Evolutionary conservation across 2,888 invertebrate genomes (phyloP).

Genomic region (Bombylius discolor): DNA sequence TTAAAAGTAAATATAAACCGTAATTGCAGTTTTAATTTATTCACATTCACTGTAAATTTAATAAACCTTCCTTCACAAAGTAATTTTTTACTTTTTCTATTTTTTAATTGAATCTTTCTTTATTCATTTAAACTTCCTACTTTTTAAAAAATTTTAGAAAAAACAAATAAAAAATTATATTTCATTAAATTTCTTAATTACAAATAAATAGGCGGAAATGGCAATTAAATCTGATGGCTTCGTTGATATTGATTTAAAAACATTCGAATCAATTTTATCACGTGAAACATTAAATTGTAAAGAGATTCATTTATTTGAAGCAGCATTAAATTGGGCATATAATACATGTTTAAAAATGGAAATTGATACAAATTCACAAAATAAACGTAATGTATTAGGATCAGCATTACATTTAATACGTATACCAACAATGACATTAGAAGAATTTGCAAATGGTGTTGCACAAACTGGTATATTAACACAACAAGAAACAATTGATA

Average conservation of each 20-base stretch:
- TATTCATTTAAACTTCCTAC: background rate
- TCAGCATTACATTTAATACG: constrained; percentile 75
- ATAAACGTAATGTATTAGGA: constrained; percentile 62
- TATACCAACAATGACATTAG: constrained; percentile 86
- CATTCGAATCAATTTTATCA: constrained; percentile 78
- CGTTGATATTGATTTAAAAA: constrained; percentile 87
- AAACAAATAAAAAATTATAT: background rate
- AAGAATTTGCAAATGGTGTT: constrained; percentile 89
- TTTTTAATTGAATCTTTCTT: no score
- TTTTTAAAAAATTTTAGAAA: background rate
- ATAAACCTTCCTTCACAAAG: no score
- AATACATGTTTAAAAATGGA: constrained; percentile 80
- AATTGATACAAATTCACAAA: constrained; percentile 65
- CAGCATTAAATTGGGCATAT: constrained; percentile 84
- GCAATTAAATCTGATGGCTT: constrained; percentile 91
- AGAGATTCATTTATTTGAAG: constrained; percentile 82
- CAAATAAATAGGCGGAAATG: constrained; percentile 64
- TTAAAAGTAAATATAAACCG: background rate
- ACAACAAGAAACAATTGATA: constrained; percentile 85
- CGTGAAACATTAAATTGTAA: constrained; percentile 91
- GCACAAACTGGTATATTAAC: constrained; percentile 87
- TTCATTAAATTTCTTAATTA: background rate
- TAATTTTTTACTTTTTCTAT: no score
- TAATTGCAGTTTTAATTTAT: constrained; percentile 1
- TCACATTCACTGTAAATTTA: background rate